A percentile compares a stretch with the other conserved stretches of the same genome.
Conservation (phyloP, 2,888 invertebrate species). For the Cerastis leucographa region DNA sequence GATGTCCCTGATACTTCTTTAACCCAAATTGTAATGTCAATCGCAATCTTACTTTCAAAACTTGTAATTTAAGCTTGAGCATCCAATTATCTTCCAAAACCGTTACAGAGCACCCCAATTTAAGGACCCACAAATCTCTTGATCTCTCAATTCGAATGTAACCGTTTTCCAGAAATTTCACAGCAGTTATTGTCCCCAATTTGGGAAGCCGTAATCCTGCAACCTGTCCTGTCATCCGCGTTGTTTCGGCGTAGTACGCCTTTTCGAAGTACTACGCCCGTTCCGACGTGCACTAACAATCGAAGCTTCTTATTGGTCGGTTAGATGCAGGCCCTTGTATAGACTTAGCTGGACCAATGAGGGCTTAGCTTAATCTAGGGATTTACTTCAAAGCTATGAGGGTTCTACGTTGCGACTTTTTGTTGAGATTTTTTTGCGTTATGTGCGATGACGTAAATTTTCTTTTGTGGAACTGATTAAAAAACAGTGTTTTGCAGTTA, state of each 20-base stretch:
- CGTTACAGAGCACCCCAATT: constrained; percentile 36
- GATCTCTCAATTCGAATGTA: constrained; percentile 52
- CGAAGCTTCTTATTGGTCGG: constrained; percentile 36
- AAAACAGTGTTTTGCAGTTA: neutral
- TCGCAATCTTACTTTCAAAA: neutral
- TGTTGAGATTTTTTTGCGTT: neutral
- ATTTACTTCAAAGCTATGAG: constrained; percentile 31
- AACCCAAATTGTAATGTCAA: neutral
- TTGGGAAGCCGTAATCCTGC: constrained; percentile 52
- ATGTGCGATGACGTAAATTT: neutral
- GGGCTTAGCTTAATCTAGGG: constrained; percentile 47
- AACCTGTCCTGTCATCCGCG: constrained; percentile 48
- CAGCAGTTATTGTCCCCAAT: constrained; percentile 54
- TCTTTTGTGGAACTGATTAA: neutral
- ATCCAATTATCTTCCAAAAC: constrained; percentile 45
- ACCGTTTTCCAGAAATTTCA: constrained; percentile 45
- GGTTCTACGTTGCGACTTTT: constrained; percentile 31
- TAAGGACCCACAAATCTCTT: constrained; percentile 50
- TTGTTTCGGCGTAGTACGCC: constrained; percentile 9
- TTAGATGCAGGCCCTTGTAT: constrained; percentile 46
- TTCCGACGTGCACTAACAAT: constrained; percentile 50
- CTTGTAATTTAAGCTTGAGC: neutral
- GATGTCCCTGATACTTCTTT: too few relatives aligned
- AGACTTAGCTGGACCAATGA: constrained; percentile 48
- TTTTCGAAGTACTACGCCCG: constrained; percentile 8